Base-by-base conservation (phyloP, 2,113 vertebrate species). In the Anarrhichthys ocellatus region DNA sequence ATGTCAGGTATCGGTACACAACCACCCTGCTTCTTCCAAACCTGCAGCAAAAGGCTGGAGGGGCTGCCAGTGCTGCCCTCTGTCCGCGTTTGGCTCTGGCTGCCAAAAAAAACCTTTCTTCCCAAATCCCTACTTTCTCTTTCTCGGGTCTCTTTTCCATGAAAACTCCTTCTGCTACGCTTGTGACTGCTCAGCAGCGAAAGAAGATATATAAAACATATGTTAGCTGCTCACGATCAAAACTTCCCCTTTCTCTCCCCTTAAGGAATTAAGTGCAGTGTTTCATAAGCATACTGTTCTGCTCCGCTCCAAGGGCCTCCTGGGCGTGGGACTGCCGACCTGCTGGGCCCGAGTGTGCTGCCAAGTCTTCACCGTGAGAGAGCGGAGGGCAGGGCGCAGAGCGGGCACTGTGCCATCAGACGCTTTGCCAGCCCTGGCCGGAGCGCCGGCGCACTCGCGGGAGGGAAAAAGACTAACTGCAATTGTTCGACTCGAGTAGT, bases 311-410 rank as follows among this genome's bases (percentile, higher is more conserved):
- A 80, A 78, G 87, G 78, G 79, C 84, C 84, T 88, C 89, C 77
- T 89, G 89, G 88, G 81, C 78, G 89, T 88, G 87, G 85, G 82
- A 78, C 78, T 34, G 89, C 86, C 87, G 88, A 92, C 92, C 89
- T 63, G 84, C 90, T 74, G 89, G 80, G 75, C 85, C 85, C 0
- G 58, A 81, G 34, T 85, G 83, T 73, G 52, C 84, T 91, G 91
- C 91, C 91, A 93, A 92, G 90, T 85, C 67, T 77, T 74, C 59
- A 62, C 72, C 48, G 18, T 1, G 38, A 40, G 74, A 80, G 81
- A 62, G 81, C 58, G 82, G 71, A 87, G 85, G 73, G 87, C 74
- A 84, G 81, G 86, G 84, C 86, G 85, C 65, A 83, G 56, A 73
- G 24, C n/a, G 34, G 71, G 78, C 87, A 71, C 78, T 8, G 74